Evolutionary conservation across 2,888 invertebrate species (phyloP).

Genomic region (Zeuzera pyrina): DNA sequence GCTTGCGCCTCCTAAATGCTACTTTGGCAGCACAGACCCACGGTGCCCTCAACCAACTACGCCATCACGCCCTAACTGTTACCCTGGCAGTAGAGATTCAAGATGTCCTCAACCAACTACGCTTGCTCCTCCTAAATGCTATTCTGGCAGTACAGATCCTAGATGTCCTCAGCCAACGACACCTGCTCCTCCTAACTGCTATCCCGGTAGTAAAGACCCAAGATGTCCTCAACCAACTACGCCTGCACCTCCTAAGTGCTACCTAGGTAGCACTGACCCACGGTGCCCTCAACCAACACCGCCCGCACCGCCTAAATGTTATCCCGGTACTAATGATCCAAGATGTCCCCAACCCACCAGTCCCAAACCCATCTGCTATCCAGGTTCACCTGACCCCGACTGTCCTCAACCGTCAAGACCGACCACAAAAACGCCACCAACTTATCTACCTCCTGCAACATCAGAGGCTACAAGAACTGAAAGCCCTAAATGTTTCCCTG

Average conservation of each 20-base stretch:
- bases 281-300: constrained; percentile 23
- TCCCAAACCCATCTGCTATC: constrained; percentile 16
- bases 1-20: constrained; percentile 20
- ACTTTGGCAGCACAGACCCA: constrained; percentile 25
- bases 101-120: constrained; percentile 25
- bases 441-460: constrained; percentile 2
- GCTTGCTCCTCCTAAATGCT: constrained; percentile 20
- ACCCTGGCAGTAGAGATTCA: constrained; percentile 21
- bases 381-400: constrained; percentile 18
- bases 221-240: constrained; percentile 21
- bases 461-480: too few relatives aligned
- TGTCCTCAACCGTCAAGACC: constrained; percentile 14
- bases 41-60: constrained; percentile 28
- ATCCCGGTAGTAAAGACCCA: constrained; percentile 27
- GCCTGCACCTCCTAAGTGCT: constrained; percentile 16
- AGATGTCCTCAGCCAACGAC: constrained; percentile 20
- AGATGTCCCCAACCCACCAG: constrained; percentile 21
- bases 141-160: constrained; percentile 34
- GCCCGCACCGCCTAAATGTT: constrained; percentile 40
- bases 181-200: constrained; percentile 24
- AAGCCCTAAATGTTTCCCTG: constrained; percentile 17
- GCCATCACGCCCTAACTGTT: constrained; percentile 18
- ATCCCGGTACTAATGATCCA: constrained; percentile 19
- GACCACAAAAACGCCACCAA: constrained; percentile 3
- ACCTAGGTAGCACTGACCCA: constrained; percentile 20